phyloP scores from a whole-genome alignment of 2,113 vertebrate genomes.

The Canis aureus region DNA sequence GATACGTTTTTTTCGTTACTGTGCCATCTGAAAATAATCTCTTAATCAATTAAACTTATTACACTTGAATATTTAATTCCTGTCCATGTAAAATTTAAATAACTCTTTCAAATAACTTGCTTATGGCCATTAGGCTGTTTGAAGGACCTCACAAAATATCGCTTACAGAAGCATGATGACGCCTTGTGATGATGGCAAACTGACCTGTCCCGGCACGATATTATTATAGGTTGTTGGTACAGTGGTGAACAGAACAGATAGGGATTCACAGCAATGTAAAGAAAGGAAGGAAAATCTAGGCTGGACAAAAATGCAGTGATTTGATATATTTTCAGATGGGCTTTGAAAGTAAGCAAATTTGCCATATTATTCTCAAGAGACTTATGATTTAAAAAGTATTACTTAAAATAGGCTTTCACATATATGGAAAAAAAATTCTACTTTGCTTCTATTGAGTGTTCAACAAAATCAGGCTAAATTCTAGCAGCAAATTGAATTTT shows the following conservation, averaged over 20 bases:
- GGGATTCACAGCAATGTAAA: background rate
- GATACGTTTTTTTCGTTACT: background rate
- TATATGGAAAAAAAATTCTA: background rate
- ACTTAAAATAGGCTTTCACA: conserved; percentile 38
- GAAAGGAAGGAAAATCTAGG: conserved; percentile 7
- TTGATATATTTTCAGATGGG: background rate
- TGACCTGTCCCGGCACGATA: background rate
- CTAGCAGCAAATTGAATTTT: conserved; percentile 6
- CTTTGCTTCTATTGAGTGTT: background rate
- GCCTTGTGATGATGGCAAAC: background rate
- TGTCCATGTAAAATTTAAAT: background rate
- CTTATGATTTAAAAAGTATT: conserved; percentile 27
- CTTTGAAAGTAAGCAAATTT: conserved; percentile 13
- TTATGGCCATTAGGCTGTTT: background rate
- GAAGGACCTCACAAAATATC: background rate
- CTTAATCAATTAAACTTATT: background rate
- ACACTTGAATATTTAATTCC: conserved; percentile 15
- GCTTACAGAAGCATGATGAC: background rate
- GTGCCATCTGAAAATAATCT: background rate
- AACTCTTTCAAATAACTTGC: conserved; percentile 25
- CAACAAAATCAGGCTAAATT: conserved; percentile 10
- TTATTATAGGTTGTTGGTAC: background rate
- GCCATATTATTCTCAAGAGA: conserved; percentile 16
- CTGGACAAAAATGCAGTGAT: background rate
- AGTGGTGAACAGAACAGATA: background rate